Evolutionary conservation across 2,888 invertebrate species (phyloP).

Genomic region (Diarsia mendica): DNA sequence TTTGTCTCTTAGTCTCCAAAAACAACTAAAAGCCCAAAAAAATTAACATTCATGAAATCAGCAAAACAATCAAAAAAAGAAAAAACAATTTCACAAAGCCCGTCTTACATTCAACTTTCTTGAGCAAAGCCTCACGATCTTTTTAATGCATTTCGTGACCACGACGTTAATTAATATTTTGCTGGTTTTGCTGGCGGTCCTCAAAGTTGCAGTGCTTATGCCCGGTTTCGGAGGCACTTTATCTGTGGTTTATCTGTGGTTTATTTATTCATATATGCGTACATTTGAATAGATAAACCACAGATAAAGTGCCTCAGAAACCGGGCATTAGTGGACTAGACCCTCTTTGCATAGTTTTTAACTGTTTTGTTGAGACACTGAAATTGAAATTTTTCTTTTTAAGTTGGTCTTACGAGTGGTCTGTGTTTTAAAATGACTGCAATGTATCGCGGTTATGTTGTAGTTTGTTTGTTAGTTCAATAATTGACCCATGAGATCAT

Average conservation of each 20-base stretch:
- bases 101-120: constrained; percentile 19
- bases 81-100: constrained; percentile 10
- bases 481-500: no score
- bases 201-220: constrained; percentile 34
- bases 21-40: background rate
- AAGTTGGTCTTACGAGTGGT: background rate
- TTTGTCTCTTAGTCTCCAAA: background rate
- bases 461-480: no score
- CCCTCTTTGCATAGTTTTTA: constrained; percentile 32
- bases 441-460: background rate
- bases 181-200: constrained; percentile 30
- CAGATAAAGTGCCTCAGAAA: no score
- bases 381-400: constrained; percentile 17
- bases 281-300: no score
- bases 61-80: constrained; percentile 11
- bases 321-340: constrained; percentile 30
- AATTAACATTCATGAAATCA: constrained; percentile 4
- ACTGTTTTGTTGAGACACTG: constrained; percentile 21
- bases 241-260: no score
- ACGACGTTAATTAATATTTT: constrained; percentile 51
- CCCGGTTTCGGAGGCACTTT: no score
- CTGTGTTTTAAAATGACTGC: background rate
- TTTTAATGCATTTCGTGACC: constrained; percentile 51
- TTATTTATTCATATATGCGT: no score
- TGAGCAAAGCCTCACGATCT: constrained; percentile 15